Base-by-base conservation (phyloP, 2,888 invertebrate species). In the Caradrina clavipalpis region DNA sequence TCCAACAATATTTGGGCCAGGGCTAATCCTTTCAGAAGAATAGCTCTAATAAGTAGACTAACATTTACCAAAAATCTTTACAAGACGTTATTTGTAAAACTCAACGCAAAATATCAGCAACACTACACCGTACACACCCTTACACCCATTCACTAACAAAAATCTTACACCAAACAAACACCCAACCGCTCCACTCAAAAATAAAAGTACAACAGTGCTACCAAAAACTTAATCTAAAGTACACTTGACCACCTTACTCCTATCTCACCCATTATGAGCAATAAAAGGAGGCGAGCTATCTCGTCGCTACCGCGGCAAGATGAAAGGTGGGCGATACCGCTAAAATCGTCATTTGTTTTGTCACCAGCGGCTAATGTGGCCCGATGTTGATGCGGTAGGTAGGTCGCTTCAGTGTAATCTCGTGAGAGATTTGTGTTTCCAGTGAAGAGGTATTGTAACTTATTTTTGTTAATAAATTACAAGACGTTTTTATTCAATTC, bases 321-420 rank as follows among this genome's bases (percentile, higher is more conserved):
- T 95, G 90, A 95, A 93, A 94, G 92, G 80, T 70, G 60, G 51
- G 78, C 88, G 96, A 96, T 96, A 95, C 93, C 92, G 94, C 90
- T 95, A 95, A 96, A 95, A 95, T 94, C 95, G 93, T 95, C 96
- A 96, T 96, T 96, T 96, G 95, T 95, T 94, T 93, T 94, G 94
- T 95, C 95, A 94, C 90, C 89, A 90, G 1, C 47, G 66, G 57
- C 79, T 82, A 82, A 78, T 78, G 78, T 72, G 57, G 8, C 0
- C 2, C 42, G 54, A 47, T 76, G 60, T 65, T 61, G 51, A 59
- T 65, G 82, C 78, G 68, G 78, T 78, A 78, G 78, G 78, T 82
- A 50, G 73, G 31, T 35, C 45, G 11, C 1, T 49, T 8, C 1
- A 42, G 49, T 56, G 39, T 76, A 26, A 76, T 76, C 76, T 58